These are phyloP conservation scores for Ochropleura leucogaster DNA, from an alignment of 2,888 invertebrate species.

Conservation along the genomic window DNA sequence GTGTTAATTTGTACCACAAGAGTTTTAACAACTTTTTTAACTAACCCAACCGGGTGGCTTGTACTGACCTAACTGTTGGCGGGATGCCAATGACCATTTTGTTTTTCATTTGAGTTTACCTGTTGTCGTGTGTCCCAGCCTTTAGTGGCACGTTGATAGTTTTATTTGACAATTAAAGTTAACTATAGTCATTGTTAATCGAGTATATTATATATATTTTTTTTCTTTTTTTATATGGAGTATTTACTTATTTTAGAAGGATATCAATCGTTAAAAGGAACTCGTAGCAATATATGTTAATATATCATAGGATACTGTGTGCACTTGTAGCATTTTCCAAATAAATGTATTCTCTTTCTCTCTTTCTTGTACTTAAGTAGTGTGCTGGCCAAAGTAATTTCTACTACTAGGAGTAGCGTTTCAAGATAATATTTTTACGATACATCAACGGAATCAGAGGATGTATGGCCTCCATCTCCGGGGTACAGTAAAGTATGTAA, in stretches of 20 bases:
- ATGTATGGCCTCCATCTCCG: constrained; percentile 8
- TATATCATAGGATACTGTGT: no score
- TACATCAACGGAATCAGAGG: constrained; percentile 3
- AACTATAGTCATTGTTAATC: constrained; percentile 14
- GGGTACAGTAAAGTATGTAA: constrained; percentile 5
- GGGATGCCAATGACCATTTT: constrained; percentile 42
- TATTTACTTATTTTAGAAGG: no score
- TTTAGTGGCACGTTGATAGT: constrained; percentile 20
- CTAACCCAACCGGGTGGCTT: neutral
- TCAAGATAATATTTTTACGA: neutral
- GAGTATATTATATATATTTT: no score
- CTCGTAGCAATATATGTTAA: no score
- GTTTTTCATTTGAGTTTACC: constrained; percentile 24
- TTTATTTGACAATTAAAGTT: constrained; percentile 48
- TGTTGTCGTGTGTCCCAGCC: constrained; percentile 28
- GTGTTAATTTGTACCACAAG: constrained; percentile 12
- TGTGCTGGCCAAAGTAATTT: neutral
- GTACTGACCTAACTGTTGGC: constrained; percentile 36
- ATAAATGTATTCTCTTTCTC: no score
- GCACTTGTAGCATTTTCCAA: no score
- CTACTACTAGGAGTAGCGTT: neutral
- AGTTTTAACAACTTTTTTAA: constrained; percentile 36
- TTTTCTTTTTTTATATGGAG: no score
- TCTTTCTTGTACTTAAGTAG: no score
- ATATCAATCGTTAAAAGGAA: no score